Percentiles rank a stretch among this genome's conserved stretches.
Conservation (phyloP, 23 tunicate species). For the Corella eumyota region DNA sequence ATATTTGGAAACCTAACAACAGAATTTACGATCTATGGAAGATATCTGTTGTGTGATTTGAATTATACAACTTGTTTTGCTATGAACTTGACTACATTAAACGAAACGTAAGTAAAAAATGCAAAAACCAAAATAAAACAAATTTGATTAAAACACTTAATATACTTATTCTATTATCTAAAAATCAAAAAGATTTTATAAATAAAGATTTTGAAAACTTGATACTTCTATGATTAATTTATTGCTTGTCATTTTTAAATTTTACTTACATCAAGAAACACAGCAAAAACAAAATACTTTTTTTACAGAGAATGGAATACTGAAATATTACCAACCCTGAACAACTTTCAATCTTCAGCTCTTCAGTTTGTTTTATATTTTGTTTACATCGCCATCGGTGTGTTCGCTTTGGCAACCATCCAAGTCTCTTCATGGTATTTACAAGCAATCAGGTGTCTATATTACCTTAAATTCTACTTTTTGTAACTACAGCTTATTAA, state of each 20-base stretch:
- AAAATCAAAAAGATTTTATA: too few relatives aligned
- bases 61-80: constrained; percentile 14
- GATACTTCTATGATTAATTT: too few relatives aligned
- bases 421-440: constrained; percentile 54
- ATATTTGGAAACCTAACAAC: constrained; percentile 64
- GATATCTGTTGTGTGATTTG: constrained; percentile 30
- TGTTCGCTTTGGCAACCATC: constrained; percentile 37
- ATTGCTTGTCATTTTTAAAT: too few relatives aligned
- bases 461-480: neutral
- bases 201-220: too few relatives aligned
- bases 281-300: too few relatives aligned
- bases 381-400: constrained; percentile 56
- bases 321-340: constrained; percentile 3
- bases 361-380: constrained; percentile 31
- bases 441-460: constrained; percentile 50
- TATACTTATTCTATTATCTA: too few relatives aligned
- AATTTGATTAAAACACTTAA: too few relatives aligned
- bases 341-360: constrained; percentile 7
- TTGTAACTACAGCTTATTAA: neutral
- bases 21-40: constrained; percentile 37
- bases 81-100: constrained; percentile 4
- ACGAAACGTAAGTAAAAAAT: constrained; percentile 22
- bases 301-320: constrained; percentile 22
- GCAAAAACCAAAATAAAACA: neutral
- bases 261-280: too few relatives aligned